Base-by-base conservation (phyloP, 2,888 invertebrate species). In the Phyllotreta cruciferae region DNA sequence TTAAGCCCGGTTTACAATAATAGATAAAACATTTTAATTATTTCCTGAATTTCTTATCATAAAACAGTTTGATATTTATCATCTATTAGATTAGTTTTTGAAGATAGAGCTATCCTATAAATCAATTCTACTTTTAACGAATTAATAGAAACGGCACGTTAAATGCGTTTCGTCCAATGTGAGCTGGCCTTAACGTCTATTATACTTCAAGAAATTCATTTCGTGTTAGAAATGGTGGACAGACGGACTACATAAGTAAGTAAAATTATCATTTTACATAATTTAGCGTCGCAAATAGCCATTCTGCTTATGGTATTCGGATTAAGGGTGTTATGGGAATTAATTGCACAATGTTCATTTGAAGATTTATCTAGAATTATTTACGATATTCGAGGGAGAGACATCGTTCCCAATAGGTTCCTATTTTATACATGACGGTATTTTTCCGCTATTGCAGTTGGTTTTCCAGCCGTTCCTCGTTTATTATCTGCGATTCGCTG, bases 351-450 rank as follows among this genome's bases (percentile, higher is more conserved):
- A 54, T 39, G 44, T 14, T 50, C 58, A 14, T 35, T 55, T 14
- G 9, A 60, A 54, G 49, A 65, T 49, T 55, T 37, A 41, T 60
- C 3, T 24, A 6, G 9, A 7, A 42, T 58, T 58, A 45, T 58
- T 55, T 42, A 47, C 38, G 62, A 45, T 70, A 71, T 66, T 71
- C 61, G 42, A 72, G 72, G 74, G 74, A 74, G 74, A 74, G 72
- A 74, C 72, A 56, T 64, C 60, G 62, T 49, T 62, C 49, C 62
- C 56, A 38, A 54, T 64, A 64, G 71, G 72, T 71, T 71, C 72
- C 70, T 70, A 24, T 65, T 63, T 65, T 44, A 56, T 9, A 56
- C 42, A 11, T 13, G 44, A 50, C 41, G 55, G 50, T 60, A 60
- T 62, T 66, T 58, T 61, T 58, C 42, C 41, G 42, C 36, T 47